Conservation (phyloP, 1,140 invertebrate genomes). For the Diprion similis region DNA sequence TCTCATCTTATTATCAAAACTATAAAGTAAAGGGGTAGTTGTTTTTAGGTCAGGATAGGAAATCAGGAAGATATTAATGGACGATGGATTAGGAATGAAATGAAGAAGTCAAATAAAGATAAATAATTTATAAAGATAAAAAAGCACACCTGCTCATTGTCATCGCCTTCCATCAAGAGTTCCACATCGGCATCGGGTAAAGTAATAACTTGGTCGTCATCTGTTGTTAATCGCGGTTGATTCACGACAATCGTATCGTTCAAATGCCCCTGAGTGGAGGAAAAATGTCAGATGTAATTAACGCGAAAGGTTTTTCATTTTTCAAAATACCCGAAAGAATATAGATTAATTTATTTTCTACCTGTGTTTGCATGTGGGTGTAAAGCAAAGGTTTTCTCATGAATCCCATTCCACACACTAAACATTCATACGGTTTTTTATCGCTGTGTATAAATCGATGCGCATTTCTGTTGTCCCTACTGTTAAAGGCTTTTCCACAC, state of each 20-base stretch:
- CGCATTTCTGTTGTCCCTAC: constrained; percentile 83
- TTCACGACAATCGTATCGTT: constrained; percentile 83
- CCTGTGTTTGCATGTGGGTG: constrained; percentile 75
- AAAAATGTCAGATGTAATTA: constrained; percentile 13
- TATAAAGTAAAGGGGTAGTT: constrained; percentile 45
- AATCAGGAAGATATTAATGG: constrained; percentile 13
- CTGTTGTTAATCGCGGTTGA: constrained; percentile 72
- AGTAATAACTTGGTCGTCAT: constrained; percentile 63
- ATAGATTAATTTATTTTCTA: constrained; percentile 30
- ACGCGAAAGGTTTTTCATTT: neutral
- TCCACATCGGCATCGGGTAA: constrained; percentile 53
- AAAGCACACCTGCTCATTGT: constrained; percentile 43
- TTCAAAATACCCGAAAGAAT: constrained; percentile 5
- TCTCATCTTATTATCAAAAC: constrained; percentile 41
- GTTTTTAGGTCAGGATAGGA: constrained; percentile 25
- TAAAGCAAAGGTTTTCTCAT: constrained; percentile 84
- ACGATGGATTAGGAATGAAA: neutral
- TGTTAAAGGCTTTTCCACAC: constrained; percentile 87
- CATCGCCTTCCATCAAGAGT: constrained; percentile 52
- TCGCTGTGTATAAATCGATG: constrained; percentile 86
- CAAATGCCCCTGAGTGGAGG: constrained; percentile 66
- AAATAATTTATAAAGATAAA: constrained; percentile 24
- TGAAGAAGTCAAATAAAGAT: constrained; percentile 4
- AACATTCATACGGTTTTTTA: constrained; percentile 86
- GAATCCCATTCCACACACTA: constrained; percentile 80